phyloP scores from a whole-genome alignment of 2,113 vertebrate genomes.

The Lasiurus cinereus region DNA sequence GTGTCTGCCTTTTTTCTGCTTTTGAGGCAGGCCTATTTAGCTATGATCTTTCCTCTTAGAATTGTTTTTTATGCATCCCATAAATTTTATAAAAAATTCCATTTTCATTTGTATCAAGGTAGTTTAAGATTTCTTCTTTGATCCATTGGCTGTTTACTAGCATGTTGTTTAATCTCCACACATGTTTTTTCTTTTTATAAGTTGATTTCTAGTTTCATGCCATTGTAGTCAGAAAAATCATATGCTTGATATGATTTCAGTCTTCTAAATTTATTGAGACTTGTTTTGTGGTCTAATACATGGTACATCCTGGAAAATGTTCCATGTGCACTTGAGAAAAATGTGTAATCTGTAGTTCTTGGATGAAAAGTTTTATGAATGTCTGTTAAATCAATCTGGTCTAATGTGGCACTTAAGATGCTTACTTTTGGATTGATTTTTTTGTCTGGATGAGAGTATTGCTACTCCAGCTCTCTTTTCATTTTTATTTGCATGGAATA shows the following conservation, averaged over 20 bases:
- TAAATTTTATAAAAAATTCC: background rate
- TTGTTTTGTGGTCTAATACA: background rate
- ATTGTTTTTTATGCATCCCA: background rate
- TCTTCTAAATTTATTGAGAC: background rate
- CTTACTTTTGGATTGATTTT: too few relatives aligned
- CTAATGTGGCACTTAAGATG: too few relatives aligned
- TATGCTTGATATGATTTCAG: background rate
- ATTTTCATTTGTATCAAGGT: background rate
- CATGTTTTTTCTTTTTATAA: background rate
- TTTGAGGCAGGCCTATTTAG: background rate
- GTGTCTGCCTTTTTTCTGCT: too few relatives aligned
- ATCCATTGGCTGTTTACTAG: background rate
- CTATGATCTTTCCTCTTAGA: background rate
- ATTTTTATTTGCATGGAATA: too few relatives aligned
- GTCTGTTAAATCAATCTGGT: background rate
- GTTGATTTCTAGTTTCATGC: background rate
- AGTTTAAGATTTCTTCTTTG: background rate
- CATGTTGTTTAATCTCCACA: background rate
- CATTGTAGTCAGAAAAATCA: background rate
- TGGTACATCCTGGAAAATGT: background rate
- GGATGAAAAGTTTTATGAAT: background rate
- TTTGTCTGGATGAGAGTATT: too few relatives aligned
- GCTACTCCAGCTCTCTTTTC: too few relatives aligned
- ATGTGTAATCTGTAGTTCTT: background rate
- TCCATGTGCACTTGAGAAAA: background rate